These are phyloP conservation scores for Channallabes apus DNA, from an alignment of 2,797 vertebrate species.

Conservation along the genomic window DNA sequence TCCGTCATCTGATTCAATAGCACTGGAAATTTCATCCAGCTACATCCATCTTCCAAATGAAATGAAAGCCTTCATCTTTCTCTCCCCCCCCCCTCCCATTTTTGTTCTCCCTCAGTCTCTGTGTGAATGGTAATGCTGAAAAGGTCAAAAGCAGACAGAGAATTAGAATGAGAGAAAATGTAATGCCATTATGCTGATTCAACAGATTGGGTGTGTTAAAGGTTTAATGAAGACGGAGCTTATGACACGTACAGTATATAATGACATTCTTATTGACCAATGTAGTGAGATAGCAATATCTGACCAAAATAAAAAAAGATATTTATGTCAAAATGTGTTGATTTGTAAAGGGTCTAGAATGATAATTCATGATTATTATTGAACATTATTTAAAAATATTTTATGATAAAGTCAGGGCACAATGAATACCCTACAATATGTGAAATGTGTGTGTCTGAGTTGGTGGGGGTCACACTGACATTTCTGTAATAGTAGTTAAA, in stretches of 20 bases:
- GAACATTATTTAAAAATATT: no score
- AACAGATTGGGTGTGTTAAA: background rate
- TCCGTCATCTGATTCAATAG: constrained; percentile 57
- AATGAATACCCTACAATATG: background rate
- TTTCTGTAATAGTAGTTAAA: background rate
- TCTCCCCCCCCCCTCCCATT: background rate
- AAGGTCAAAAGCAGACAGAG: constrained; percentile 43
- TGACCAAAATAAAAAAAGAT: background rate
- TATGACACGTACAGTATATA: background rate
- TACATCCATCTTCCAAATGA: constrained; percentile 54
- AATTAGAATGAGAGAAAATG: constrained; percentile 40
- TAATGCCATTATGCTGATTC: background rate
- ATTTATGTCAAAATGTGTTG: no score
- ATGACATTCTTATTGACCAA: background rate
- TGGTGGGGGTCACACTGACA: background rate
- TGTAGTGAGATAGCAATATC: background rate
- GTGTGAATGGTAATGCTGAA: constrained; percentile 25
- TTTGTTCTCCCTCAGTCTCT: background rate
- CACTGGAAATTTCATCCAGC: constrained; percentile 50
- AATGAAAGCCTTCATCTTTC: constrained; percentile 52
- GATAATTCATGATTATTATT: no score
- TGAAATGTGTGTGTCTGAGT: background rate
- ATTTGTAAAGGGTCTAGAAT: background rate
- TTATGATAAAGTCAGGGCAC: background rate
- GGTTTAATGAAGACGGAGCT: constrained; percentile 1